Percentiles rank a stretch among this genome's conserved stretches.
These are phyloP conservation scores for Muscicapa adusta DNA, from an alignment of 2,113 vertebrate genomes.

Conservation along the genomic window DNA sequence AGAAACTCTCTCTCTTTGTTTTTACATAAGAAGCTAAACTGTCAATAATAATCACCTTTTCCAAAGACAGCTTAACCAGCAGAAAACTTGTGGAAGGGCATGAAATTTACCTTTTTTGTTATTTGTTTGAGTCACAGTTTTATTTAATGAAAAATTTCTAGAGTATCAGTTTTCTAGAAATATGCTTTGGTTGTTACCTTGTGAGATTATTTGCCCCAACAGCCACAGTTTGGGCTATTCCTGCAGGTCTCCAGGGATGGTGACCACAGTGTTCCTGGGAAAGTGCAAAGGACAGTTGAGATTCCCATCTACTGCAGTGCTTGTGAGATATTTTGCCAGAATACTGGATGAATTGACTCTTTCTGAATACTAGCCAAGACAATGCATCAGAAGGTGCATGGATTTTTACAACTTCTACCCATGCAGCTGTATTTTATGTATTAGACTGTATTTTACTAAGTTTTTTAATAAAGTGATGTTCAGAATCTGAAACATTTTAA, in stretches of 20 bases:
- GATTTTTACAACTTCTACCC: not conserved
- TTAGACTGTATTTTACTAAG: not conserved
- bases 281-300: not conserved
- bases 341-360: not conserved
- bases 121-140: not conserved
- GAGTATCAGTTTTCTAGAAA: not conserved
- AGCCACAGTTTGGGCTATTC: not conserved
- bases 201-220: not conserved
- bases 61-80: not conserved
- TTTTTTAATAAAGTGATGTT: not conserved
- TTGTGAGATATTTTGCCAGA: not conserved
- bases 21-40: not conserved
- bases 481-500: not conserved
- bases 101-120: not conserved
- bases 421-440: not conserved
- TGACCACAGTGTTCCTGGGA: not conserved
- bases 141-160: not conserved
- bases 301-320: accelerated
- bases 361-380: not conserved
- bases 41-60: not conserved
- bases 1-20: not conserved
- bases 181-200: not conserved
- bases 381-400: not conserved
- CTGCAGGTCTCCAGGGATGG: not conserved
- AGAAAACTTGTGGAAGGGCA: not conserved